Evolutionary conservation across 2,888 invertebrate species (phyloP).

Genomic region (Lampropteryx suffumata): DNA sequence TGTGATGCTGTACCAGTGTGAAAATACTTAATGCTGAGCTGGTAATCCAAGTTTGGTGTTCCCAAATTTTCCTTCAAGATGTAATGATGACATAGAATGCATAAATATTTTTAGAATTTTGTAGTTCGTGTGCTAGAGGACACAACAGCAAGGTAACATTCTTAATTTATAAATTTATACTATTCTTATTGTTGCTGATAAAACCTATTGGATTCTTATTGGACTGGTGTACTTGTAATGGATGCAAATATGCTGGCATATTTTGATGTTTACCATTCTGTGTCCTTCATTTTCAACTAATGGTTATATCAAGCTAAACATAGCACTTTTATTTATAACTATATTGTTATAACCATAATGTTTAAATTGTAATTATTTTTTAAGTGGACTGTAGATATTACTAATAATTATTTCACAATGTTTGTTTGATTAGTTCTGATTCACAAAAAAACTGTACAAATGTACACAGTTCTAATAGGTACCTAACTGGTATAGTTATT

Average conservation of each 20-base stretch:
- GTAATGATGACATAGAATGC: slow-evolving; percentile 70
- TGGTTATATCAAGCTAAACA: slow-evolving; percentile 15
- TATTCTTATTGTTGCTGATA: slow-evolving; percentile 36
- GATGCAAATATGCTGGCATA: slow-evolving; percentile 43
- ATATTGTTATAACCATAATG: background rate
- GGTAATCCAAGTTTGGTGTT: slow-evolving; percentile 25
- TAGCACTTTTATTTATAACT: background rate
- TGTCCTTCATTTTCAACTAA: slow-evolving; percentile 52
- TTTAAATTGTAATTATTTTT: no score
- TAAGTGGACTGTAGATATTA: no score
- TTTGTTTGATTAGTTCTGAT: background rate
- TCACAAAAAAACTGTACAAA: background rate
- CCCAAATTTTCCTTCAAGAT: slow-evolving; percentile 20
- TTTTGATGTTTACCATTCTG: slow-evolving; percentile 47
- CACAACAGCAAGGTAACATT: slow-evolving; percentile 67
- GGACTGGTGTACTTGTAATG: slow-evolving; percentile 34
- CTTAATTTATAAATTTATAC: slow-evolving; percentile 46
- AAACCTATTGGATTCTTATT: slow-evolving; percentile 43
- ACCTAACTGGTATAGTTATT: no score
- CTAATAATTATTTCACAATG: slow-evolving; percentile 12
- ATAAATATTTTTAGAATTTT: slow-evolving; percentile 81
- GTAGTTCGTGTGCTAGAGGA: slow-evolving; percentile 73
- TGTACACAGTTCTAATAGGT: background rate
- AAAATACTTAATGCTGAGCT: background rate
- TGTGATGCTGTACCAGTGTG: slow-evolving; percentile 14